Percentiles rank a stretch among this genome's conserved stretches.
Evolutionary conservation across 2,888 invertebrate species (phyloP).

Genomic region (Anthophora plumipes): DNA sequence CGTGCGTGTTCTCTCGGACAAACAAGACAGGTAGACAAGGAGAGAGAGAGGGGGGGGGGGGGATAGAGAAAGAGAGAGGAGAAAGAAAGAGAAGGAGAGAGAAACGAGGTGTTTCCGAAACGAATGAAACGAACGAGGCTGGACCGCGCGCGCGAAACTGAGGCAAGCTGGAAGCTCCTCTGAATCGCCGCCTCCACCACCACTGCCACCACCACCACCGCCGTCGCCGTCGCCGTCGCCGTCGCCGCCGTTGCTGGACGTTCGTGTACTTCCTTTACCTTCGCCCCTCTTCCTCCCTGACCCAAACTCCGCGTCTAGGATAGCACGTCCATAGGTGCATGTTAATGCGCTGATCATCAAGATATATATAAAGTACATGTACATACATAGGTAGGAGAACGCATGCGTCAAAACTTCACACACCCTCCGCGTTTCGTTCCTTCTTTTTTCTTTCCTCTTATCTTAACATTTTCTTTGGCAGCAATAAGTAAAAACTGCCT

Average conservation of each 20-base stretch:
- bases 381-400: slow-evolving; percentile 35
- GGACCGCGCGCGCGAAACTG: slow-evolving; percentile 79
- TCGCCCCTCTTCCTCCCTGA: slow-evolving; percentile 4
- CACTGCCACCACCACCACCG: slow-evolving; percentile 52
- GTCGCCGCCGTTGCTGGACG: slow-evolving; percentile 60
- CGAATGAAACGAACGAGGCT: slow-evolving; percentile 36
- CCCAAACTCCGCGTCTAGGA: slow-evolving; percentile 13
- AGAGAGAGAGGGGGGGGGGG: too few relatives aligned
- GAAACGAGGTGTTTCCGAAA: neutral
- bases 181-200: slow-evolving; percentile 14
- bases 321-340: slow-evolving; percentile 30
- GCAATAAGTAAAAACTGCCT: neutral
- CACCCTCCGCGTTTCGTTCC: slow-evolving; percentile 28
- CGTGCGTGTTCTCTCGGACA: too few relatives aligned
- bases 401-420: slow-evolving; percentile 58
- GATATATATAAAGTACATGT: neutral
- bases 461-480: neutral
- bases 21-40: too few relatives aligned
- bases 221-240: slow-evolving; percentile 59
- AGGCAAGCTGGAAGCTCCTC: slow-evolving; percentile 63
- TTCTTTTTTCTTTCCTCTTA: neutral
- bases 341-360: slow-evolving; percentile 43
- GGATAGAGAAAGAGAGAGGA: too few relatives aligned
- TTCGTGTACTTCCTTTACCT: slow-evolving; percentile 39
- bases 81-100: too few relatives aligned